phyloP scores from a whole-genome alignment of 2,888 invertebrate species.

The Hypercompe scribonia region DNA sequence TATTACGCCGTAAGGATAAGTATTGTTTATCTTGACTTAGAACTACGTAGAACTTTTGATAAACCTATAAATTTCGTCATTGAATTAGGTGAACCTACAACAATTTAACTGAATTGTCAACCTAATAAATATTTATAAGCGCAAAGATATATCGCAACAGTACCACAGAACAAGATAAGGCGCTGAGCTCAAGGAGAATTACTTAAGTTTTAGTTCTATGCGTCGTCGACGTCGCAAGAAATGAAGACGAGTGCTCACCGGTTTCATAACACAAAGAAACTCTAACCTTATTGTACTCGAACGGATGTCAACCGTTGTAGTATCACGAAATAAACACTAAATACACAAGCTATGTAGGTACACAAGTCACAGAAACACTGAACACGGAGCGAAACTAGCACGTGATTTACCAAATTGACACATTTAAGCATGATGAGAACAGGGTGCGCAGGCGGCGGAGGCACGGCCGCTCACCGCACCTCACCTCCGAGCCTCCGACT shows the following conservation, averaged over 20 bases:
- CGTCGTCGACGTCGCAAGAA: conserved; percentile 61
- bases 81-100: background rate
- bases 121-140: conserved; percentile 33
- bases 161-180: conserved; percentile 64
- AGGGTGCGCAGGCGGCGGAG: conserved; percentile 81
- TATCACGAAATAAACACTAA: conserved; percentile 62
- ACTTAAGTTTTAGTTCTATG: conserved; percentile 63
- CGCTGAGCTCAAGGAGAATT: conserved; percentile 67
- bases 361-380: conserved; percentile 74
- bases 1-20: background rate
- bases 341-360: conserved; percentile 67
- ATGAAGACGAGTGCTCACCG: conserved; percentile 60
- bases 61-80: background rate
- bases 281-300: conserved; percentile 62
- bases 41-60: background rate
- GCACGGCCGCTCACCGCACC: conserved; percentile 75
- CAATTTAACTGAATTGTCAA: conserved; percentile 21
- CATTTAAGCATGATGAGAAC: conserved; percentile 60
- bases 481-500: conserved; percentile 76
- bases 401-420: conserved; percentile 75
- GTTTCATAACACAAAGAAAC: conserved; percentile 77
- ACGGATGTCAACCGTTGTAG: conserved; percentile 49
- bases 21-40: conserved; percentile 5
- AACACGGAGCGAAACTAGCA: conserved; percentile 59
- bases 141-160: conserved; percentile 29